These are phyloP conservation scores for Distichodus sexfasciatus DNA, from an alignment of 2,797 vertebrate species.

Conservation along the genomic window DNA sequence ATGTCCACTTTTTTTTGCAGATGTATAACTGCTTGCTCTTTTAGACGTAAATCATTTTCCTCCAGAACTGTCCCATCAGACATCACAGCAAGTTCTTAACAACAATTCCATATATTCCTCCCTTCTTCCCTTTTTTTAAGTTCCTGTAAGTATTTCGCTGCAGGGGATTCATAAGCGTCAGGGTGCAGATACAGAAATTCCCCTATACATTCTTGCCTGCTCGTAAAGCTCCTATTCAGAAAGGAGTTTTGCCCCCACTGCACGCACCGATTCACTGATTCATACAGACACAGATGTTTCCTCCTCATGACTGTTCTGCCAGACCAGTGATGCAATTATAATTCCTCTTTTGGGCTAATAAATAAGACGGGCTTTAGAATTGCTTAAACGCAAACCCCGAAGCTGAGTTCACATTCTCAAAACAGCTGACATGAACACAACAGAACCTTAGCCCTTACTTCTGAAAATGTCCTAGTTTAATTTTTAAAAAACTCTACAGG, in stretches of 20 bases:
- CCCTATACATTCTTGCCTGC: too few relatives aligned
- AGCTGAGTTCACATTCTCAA: too few relatives aligned
- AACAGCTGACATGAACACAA: too few relatives aligned
- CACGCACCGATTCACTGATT: background rate
- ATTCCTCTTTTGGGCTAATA: background rate
- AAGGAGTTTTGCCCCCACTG: background rate
- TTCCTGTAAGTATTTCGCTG: background rate
- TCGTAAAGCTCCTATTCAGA: background rate
- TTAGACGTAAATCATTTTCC: constrained; percentile 40
- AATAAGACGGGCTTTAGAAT: background rate
- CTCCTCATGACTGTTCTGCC: background rate
- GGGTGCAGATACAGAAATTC: background rate
- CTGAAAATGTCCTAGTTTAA: too few relatives aligned
- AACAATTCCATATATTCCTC: constrained; percentile 18
- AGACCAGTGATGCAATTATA: background rate
- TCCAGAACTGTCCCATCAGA: constrained; percentile 35
- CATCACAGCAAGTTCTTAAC: constrained; percentile 6
- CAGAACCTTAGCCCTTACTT: too few relatives aligned
- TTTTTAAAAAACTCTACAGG: too few relatives aligned
- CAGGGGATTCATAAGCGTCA: background rate
- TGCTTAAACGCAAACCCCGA: background rate
- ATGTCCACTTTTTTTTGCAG: constrained; percentile 20
- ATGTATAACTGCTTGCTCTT: constrained; percentile 26
- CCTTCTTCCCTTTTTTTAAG: background rate
- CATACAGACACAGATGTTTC: background rate